phyloP scores from a whole-genome alignment of 2,888 invertebrate species.

The Scaptomyza reducta region DNA sequence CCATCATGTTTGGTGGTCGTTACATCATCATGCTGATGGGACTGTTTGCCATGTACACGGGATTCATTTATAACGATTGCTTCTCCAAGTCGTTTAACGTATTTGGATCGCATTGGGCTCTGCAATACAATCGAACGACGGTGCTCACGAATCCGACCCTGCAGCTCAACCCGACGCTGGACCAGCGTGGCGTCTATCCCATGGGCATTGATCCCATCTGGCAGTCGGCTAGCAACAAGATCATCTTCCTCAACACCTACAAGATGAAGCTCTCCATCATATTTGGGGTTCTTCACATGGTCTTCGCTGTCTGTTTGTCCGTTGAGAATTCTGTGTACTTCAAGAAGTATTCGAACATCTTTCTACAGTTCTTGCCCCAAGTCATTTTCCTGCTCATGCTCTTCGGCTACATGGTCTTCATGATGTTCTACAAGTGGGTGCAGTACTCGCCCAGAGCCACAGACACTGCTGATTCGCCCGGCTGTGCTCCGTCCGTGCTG shows the following conservation, averaged over 20 bases:
- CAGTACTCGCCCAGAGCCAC: constrained; percentile 86
- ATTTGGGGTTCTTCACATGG: constrained; percentile 96
- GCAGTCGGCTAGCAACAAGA: constrained; percentile 93
- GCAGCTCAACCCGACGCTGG: constrained; percentile 87
- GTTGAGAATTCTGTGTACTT: constrained; percentile 91
- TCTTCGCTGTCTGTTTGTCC: constrained; percentile 94
- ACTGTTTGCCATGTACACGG: constrained; percentile 97
- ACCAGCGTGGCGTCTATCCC: constrained; percentile 86
- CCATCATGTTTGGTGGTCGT: constrained; percentile 97
- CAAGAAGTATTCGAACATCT: constrained; percentile 87
- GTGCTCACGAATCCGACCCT: constrained; percentile 85
- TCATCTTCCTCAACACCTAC: constrained; percentile 96
- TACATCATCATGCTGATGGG: constrained; percentile 99
- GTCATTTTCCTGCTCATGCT: constrained; percentile 92
- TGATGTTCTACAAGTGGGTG: constrained; percentile 97
- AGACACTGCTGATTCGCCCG: constrained; percentile 81
- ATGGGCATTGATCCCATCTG: constrained; percentile 92
- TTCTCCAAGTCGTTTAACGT: constrained; percentile 97
- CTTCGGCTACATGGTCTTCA: constrained; percentile 94
- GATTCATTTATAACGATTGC: constrained; percentile 97
- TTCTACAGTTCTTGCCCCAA: constrained; percentile 95
- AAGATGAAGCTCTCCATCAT: constrained; percentile 98
- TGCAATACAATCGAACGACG: constrained; percentile 86
- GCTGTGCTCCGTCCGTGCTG: constrained; percentile 89
- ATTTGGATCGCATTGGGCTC: constrained; percentile 94